Conservation (phyloP, 2,797 vertebrate genomes). For the Anomalospiza imberbis region DNA sequence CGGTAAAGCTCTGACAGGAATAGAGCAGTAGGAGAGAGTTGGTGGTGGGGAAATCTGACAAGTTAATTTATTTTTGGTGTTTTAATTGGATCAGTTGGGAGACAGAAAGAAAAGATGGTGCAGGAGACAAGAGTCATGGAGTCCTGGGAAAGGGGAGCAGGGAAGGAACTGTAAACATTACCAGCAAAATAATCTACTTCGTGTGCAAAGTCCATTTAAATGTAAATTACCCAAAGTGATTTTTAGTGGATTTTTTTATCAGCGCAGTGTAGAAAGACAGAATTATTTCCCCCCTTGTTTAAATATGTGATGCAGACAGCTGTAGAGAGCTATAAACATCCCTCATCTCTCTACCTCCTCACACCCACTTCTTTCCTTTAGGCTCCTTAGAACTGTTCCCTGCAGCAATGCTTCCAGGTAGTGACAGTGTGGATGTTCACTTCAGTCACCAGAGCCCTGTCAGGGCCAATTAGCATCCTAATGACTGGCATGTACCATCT, state of each 20-base stretch:
- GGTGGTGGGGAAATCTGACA: conserved; percentile 10
- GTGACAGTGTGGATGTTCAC: conserved; percentile 22
- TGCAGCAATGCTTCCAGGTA: conserved; percentile 57
- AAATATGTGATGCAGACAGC: conserved; percentile 32
- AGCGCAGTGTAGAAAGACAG: background rate
- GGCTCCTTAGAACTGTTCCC: conserved; percentile 46
- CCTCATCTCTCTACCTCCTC: background rate
- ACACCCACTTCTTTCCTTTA: conserved; percentile 30
- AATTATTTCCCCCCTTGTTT: conserved; percentile 6
- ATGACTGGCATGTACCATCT: conserved; percentile 55
- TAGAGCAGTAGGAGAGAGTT: background rate
- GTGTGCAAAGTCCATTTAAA: conserved; percentile 60
- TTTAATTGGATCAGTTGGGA: conserved; percentile 8
- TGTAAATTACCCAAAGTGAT: conserved; percentile 61
- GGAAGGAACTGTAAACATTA: conserved; percentile 41
- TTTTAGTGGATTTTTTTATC: conserved; percentile 39
- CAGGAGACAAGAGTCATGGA: background rate
- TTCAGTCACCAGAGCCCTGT: conserved; percentile 50
- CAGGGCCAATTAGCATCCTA: conserved; percentile 62
- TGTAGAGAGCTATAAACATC: conserved; percentile 25
- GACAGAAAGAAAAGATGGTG: background rate
- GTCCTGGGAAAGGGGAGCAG: background rate
- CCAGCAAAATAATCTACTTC: conserved; percentile 40
- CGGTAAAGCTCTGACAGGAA: background rate
- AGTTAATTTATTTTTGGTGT: conserved; percentile 37